Percentiles rank a stretch among this genome's conserved stretches.
Conservation (phyloP, 2,888 invertebrate genomes). For the Diaperis boleti region DNA sequence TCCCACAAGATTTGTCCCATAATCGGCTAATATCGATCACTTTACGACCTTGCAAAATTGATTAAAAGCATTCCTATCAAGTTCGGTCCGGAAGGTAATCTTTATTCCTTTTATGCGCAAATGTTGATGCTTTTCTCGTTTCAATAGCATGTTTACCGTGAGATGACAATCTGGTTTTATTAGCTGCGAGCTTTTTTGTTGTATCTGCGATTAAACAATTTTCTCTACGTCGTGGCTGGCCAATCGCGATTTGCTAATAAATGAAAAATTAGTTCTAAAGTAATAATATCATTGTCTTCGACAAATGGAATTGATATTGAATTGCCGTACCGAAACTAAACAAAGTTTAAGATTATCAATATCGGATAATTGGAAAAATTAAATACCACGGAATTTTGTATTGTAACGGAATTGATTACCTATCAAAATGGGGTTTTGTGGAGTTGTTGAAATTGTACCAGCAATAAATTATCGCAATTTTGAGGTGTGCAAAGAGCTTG, state of each 20-base stretch:
- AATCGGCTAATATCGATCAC: conserved; percentile 25
- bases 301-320: conserved; percentile 35
- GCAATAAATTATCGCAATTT: conserved; percentile 14
- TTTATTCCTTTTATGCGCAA: conserved; percentile 6
- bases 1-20: conserved; percentile 19
- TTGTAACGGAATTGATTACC: conserved; percentile 28
- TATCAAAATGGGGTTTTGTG: conserved; percentile 12
- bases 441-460: conserved; percentile 5
- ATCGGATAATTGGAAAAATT: conserved; percentile 30
- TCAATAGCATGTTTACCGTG: conserved; percentile 20
- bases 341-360: conserved; percentile 36
- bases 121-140: conserved; percentile 24
- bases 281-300: conserved; percentile 37
- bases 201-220: not conserved
- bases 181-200: conserved; percentile 12
- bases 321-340: conserved; percentile 30
- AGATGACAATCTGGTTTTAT: conserved; percentile 28
- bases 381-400: conserved; percentile 22
- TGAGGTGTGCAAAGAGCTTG: not conserved
- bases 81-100: not conserved
- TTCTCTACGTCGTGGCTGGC: conserved; percentile 12
- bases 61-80: conserved; percentile 36
- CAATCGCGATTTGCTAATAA: conserved; percentile 6
- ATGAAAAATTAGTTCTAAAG: conserved; percentile 27
- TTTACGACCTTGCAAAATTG: conserved; percentile 34